These are phyloP conservation scores for Euclidia mi DNA, from an alignment of 2,888 invertebrate species.

Conservation along the genomic window DNA sequence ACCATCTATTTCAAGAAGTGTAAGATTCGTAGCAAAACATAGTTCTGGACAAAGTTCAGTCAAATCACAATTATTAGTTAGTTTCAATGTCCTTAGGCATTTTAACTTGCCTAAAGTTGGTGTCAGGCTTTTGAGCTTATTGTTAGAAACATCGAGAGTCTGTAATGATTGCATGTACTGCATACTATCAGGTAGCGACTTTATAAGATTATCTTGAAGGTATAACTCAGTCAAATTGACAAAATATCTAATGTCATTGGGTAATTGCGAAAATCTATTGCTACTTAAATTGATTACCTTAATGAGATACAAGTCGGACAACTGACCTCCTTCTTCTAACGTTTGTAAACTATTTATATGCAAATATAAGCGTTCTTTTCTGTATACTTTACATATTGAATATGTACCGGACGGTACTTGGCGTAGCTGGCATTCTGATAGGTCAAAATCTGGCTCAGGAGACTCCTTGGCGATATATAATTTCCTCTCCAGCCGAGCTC, in stretches of 20 bases:
- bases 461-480: slow-evolving; percentile 91
- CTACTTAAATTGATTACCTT: slow-evolving; percentile 92
- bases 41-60: slow-evolving; percentile 91
- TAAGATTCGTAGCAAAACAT: slow-evolving; percentile 91
- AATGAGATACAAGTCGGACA: slow-evolving; percentile 92
- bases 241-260: slow-evolving; percentile 91
- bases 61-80: slow-evolving; percentile 90
- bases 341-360: slow-evolving; percentile 92
- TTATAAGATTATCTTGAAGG: slow-evolving; percentile 93
- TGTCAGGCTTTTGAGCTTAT: slow-evolving; percentile 92
- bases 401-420: slow-evolving; percentile 94
- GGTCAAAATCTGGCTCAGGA: slow-evolving; percentile 95
- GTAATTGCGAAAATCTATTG: slow-evolving; percentile 91
- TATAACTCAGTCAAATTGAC: slow-evolving; percentile 93
- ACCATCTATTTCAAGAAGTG: slow-evolving; percentile 91
- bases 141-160: slow-evolving; percentile 93
- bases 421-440: slow-evolving; percentile 94
- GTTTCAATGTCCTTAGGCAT: slow-evolving; percentile 90
- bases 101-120: slow-evolving; percentile 91
- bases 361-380: slow-evolving; percentile 92
- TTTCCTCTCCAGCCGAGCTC: slow-evolving; percentile 81
- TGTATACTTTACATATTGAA: slow-evolving; percentile 94
- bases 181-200: slow-evolving; percentile 92
- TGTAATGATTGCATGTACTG: slow-evolving; percentile 91
- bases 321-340: slow-evolving; percentile 92